A percentile compares a stretch with the other conserved stretches of the same genome.
Evolutionary conservation across 2,888 invertebrate genomes (phyloP).

Genomic region (Sphaeridia pumilis): DNA sequence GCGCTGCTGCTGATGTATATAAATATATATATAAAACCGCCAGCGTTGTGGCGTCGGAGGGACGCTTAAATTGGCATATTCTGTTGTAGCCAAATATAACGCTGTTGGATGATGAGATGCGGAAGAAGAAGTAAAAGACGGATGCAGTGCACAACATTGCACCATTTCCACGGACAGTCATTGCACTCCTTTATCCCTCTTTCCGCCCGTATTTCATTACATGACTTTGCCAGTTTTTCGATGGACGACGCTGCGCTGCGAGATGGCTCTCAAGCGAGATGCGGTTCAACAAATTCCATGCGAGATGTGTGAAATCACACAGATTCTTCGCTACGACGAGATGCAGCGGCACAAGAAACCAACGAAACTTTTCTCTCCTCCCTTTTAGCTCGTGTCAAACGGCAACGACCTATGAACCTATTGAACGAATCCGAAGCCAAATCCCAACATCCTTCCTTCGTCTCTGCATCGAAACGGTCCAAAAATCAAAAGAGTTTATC

Average conservation of each 20-base stretch:
- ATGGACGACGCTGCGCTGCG: too few relatives aligned
- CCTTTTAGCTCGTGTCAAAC: background rate
- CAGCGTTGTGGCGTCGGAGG: too few relatives aligned
- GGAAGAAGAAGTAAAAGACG: background rate
- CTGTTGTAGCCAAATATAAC: too few relatives aligned
- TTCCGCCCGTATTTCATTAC: too few relatives aligned
- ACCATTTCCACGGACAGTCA: background rate
- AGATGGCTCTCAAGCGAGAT: background rate
- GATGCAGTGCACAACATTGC: background rate
- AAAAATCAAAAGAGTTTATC: too few relatives aligned
- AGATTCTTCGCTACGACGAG: background rate
- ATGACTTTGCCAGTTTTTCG: too few relatives aligned
- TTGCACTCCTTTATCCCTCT: slow-evolving; percentile 3
- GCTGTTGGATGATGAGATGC: too few relatives aligned
- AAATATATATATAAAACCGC: too few relatives aligned
- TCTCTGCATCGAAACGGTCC: too few relatives aligned
- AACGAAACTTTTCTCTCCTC: background rate
- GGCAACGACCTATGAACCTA: background rate
- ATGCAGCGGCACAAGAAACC: background rate
- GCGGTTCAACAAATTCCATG: background rate
- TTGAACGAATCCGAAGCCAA: too few relatives aligned
- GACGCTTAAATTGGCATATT: too few relatives aligned
- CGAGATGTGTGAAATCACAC: background rate
- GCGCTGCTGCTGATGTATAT: background rate
- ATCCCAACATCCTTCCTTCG: too few relatives aligned